Percentiles rank a stretch among this genome's conserved stretches.
These are phyloP conservation scores for Poeciliopsis retropinna DNA, from an alignment of 2,113 vertebrate species.

Conservation along the genomic window DNA sequence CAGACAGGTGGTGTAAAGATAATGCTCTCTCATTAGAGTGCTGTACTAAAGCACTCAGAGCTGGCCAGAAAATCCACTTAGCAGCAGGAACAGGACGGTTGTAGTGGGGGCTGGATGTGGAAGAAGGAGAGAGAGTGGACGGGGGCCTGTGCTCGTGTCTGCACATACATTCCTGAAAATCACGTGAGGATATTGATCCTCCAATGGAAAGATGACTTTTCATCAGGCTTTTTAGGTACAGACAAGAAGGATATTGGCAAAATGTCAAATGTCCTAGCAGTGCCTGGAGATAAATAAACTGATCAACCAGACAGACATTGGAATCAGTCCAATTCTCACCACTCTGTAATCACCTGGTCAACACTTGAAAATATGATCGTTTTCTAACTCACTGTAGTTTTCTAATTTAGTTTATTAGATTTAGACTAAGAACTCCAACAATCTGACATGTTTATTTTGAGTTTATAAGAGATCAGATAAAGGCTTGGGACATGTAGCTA, in stretches of 20 bases:
- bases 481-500: too few species aligned
- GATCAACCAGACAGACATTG: neutral
- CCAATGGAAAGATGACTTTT: constrained; percentile 1
- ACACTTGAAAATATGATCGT: neutral
- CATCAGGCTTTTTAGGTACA: neutral
- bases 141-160: neutral
- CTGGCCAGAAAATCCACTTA: constrained; percentile 73
- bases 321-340: too few species aligned
- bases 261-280: neutral
- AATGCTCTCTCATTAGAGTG: constrained; percentile 64
- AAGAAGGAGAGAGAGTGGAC: neutral
- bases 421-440: neutral
- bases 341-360: neutral
- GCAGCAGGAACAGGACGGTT: constrained; percentile 28
- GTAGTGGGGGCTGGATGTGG: constrained; percentile 16
- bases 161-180: constrained; percentile 35
- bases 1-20: constrained; percentile 60
- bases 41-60: constrained; percentile 67
- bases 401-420: neutral
- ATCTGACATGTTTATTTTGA: neutral
- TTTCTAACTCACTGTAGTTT: neutral
- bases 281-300: neutral
- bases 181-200: constrained; percentile 52
- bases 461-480: neutral
- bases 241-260: neutral